Conservation (phyloP, 1,140 invertebrate species). For the Drosophila sechellia region DNA sequence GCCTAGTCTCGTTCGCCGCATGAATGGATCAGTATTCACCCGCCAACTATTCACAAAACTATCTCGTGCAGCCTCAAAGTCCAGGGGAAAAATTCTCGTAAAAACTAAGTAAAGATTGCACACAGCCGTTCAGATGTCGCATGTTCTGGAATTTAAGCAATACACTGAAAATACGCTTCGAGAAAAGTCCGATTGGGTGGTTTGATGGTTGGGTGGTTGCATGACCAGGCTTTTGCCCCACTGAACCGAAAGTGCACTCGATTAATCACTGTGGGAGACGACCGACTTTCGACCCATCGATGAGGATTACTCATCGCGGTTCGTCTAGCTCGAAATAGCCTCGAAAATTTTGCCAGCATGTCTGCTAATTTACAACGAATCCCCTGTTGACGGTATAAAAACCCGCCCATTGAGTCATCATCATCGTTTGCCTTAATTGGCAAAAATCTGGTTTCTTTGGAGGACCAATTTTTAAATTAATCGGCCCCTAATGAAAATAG, state of each 20-base stretch:
- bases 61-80: constrained; percentile 25
- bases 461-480: constrained; percentile 7
- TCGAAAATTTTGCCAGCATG: constrained; percentile 7
- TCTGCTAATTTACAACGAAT: constrained; percentile 18
- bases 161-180: constrained; percentile 5
- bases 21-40: constrained; percentile 11
- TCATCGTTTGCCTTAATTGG: constrained; percentile 3
- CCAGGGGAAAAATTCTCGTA: constrained; percentile 5
- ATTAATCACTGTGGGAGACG: constrained; percentile 12
- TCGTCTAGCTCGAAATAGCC: constrained; percentile 20
- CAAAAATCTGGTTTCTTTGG: constrained; percentile 9
- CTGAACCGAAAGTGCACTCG: constrained; percentile 15
- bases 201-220: constrained; percentile 2
- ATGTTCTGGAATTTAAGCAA: constrained; percentile 27
- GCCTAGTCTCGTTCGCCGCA: constrained; percentile 7
- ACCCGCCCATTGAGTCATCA: constrained; percentile 35
- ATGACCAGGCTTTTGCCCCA: constrained; percentile 6
- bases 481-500: neutral
- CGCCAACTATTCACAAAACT: constrained; percentile 8
- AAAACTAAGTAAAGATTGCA: constrained; percentile 7
- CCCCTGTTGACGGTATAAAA: constrained; percentile 1
- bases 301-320: constrained; percentile 16
- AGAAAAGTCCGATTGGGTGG: constrained; percentile 19
- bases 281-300: constrained; percentile 7
- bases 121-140: constrained; percentile 14